Base-by-base conservation (phyloP, 2,113 vertebrate species). In the Zosterops lateralis region DNA sequence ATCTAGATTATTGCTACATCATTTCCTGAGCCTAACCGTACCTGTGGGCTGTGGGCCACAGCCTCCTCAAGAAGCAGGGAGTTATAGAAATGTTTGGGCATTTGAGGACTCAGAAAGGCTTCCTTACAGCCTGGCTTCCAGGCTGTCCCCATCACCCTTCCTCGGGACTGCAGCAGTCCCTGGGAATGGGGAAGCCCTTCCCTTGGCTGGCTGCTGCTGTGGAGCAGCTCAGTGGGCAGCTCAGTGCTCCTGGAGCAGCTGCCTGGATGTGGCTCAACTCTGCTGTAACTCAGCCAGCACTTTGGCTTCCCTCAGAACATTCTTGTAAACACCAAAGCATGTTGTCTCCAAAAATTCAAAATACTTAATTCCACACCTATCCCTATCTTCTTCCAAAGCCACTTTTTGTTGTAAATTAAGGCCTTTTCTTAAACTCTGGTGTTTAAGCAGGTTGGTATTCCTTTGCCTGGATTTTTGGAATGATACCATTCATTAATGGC, bases 1-100 rank as follows among this genome's bases (percentile, higher is more conserved):
- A n/a, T 36, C 53, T 56, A 8, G 31, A 16, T 50, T 54, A 58
- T 29, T 82, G 66, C 57, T 70, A 12, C 15, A 62, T 73, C 40
- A 5, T 70, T 71, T 77, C 77, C 62, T 29, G 25, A 68, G 40
- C 45, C 32, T 2, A 26, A 64, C 78, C 0, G 0, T 57, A 5
- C 34, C 44, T 75, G 28, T 86, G 56, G 28, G 9, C 42, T 60
- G 7, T 47, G 19, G 28, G n/a, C 65, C 70, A 36, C 3, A 29
- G 34, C 21, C 31, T 54, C 47, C 34, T 44, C 56, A 8, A 24
- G 57, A 24, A 77, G 31, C 26, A 36, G 57, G 29, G 26, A n/a
- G 9, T 20, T 60, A 3, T 19, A 40, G 58, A 88, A 71, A 17
- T 31, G 8, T n/a, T 61, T 22, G 25, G 53, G 38, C 26, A 5